Conservation (phyloP, 53 echinoderm and acorn worm genomes). For the Hippasteria phrygiana region DNA sequence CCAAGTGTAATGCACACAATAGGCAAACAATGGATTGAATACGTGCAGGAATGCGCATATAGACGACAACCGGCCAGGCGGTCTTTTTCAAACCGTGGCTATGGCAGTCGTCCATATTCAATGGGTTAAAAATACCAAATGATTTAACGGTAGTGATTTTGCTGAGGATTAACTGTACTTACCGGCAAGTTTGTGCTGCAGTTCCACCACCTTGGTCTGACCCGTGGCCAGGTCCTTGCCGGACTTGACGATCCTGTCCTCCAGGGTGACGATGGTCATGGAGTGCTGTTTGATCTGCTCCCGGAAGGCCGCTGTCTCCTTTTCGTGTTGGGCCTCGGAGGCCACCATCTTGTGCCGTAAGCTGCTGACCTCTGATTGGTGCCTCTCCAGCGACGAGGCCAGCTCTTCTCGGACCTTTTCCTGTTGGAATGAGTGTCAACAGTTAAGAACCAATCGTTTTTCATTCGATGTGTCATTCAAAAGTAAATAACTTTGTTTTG, state of each 20-base stretch:
- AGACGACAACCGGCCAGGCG: too few relatives aligned
- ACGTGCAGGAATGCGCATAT: too few relatives aligned
- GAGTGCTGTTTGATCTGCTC: constrained; percentile 90
- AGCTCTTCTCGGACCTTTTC: constrained; percentile 77
- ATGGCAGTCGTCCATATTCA: too few relatives aligned
- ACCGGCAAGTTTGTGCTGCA: constrained; percentile 82
- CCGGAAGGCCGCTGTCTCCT: constrained; percentile 76
- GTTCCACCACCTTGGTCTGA: constrained; percentile 72
- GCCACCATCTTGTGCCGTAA: constrained; percentile 71
- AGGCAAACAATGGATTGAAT: too few relatives aligned
- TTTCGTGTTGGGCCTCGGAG: constrained; percentile 58
- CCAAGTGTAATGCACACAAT: too few relatives aligned
- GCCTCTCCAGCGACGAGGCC: constrained; percentile 55
- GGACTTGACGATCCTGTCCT: constrained; percentile 72
- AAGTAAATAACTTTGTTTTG: too few relatives aligned
- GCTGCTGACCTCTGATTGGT: constrained; percentile 43
- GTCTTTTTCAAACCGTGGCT: too few relatives aligned
- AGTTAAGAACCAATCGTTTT: too few relatives aligned
- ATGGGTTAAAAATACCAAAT: too few relatives aligned
- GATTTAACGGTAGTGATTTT: too few relatives aligned
- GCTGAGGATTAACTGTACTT: constrained; percentile 33
- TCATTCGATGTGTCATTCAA: too few relatives aligned
- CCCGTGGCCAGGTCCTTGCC: constrained; percentile 65
- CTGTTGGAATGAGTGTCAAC: constrained; percentile 59
- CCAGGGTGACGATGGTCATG: constrained; percentile 80